Evolutionary conservation across 1,140 invertebrate genomes (phyloP), one percentile per base, ranked within the genome.

Genomic region (Drosophila seguyi): DNA sequence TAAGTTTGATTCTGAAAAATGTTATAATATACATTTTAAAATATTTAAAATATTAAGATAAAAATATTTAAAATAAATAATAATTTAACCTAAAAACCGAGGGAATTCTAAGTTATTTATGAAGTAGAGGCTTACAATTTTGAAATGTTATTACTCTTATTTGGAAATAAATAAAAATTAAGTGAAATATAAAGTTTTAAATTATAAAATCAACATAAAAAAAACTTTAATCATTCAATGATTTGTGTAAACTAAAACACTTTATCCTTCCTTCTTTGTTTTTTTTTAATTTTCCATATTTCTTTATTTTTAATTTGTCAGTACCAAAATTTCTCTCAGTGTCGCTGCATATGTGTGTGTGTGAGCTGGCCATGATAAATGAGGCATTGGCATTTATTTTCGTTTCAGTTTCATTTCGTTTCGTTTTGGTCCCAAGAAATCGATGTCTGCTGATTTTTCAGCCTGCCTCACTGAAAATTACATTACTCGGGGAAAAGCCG

Each of bases 321-420:
- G 1, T 36, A 22, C 4, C 0, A n/a, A 0, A 3, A 6, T 53
- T 53, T 53, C 29, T 16, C 4, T 38, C 52, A 53, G 52, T 53
- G 52, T 14, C 8, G 6, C 18, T 61, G 47, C 27, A 10, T 57
- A 45, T 57, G 47, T 31, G 14, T 50, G 41, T 44, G 41, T n/a
- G n/a, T n/a, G n/a, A n/a, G 27, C 42, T 36, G 61, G 48, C 77
- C 68, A 79, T 81, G 79, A 81, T 81, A 81, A 81, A 81, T 81
- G 78, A 81, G 79, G 48, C 79, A 71, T 81, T 81, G 79, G 79
- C 79, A 81, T 81, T 75, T 81, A 81, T 81, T 81, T 76, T 81
- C 78, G 78, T 81, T 81, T 81, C 79, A 81, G 78, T 81, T 81
- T 81, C 78, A 80, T 81, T 79, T 73, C 67, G 47, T 59, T 75